phyloP scores from a whole-genome alignment of 2,888 invertebrate species.

The Thymelicus lineola region DNA sequence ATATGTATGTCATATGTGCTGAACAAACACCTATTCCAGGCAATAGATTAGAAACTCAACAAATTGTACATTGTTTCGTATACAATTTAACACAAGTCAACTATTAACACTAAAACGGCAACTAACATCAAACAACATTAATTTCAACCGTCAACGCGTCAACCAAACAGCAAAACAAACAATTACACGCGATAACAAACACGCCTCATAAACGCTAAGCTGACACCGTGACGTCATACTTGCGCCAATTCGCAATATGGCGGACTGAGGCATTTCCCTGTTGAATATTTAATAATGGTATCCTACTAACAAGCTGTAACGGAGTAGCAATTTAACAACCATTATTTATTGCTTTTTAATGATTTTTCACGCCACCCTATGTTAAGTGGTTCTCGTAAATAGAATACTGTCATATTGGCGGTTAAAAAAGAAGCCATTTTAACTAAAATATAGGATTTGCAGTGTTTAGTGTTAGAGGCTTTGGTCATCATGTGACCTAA shows the following conservation, averaged over 20 bases:
- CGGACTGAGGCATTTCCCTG: conserved; percentile 4
- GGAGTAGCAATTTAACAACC: no score
- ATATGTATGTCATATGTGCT: no score
- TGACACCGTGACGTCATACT: conserved; percentile 63
- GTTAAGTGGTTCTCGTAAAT: no score
- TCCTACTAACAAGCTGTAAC: no score
- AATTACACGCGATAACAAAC: conserved; percentile 49
- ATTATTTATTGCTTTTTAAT: no score
- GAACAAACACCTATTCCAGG: no score
- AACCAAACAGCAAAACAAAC: conserved; percentile 42
- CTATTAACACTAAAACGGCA: conserved; percentile 7
- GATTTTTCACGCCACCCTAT: no score
- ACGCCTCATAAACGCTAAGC: conserved; percentile 60
- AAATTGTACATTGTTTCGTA: background rate
- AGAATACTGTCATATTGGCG: no score
- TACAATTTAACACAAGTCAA: conserved; percentile 3
- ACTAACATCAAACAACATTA: conserved; percentile 36
- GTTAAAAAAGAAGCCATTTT: no score
- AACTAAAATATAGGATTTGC: no score
- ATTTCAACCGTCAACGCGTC: conserved; percentile 40
- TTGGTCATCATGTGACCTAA: no score
- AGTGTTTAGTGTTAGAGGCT: no score
- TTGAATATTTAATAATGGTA: background rate
- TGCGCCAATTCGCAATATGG: conserved; percentile 58
- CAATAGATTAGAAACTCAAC: background rate